Evolutionary conservation across 2,888 invertebrate genomes (phyloP).

Genomic region (Xanthia icteritia): DNA sequence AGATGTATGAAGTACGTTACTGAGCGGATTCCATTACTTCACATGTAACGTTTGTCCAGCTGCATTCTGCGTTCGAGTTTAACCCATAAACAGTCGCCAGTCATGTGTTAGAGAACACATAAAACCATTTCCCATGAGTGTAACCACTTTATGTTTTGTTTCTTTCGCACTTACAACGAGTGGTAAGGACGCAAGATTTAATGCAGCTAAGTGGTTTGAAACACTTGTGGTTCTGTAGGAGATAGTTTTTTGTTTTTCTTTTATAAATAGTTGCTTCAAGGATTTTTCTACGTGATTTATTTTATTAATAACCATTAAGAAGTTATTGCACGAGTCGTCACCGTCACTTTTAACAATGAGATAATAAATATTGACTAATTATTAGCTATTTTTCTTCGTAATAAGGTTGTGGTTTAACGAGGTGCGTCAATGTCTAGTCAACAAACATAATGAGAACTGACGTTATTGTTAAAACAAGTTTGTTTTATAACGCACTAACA

Average conservation of each 20-base stretch:
- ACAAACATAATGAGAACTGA: neutral
- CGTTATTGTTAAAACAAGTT: neutral
- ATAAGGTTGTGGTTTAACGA: slow-evolving; percentile 11
- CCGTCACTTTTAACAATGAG: neutral
- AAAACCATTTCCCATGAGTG: slow-evolving; percentile 74
- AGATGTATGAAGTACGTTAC: slow-evolving; percentile 29
- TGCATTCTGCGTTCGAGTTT: slow-evolving; percentile 58
- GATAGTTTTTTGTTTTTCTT: neutral
- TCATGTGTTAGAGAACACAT: slow-evolving; percentile 70
- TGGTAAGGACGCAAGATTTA: slow-evolving; percentile 35
- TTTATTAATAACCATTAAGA: neutral
- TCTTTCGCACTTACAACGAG: slow-evolving; percentile 41
- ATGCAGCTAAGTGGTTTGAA: slow-evolving; percentile 39
- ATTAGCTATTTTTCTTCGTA: slow-evolving; percentile 10
- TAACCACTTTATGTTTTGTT: slow-evolving; percentile 44
- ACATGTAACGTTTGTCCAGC: slow-evolving; percentile 65
- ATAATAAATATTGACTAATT: slow-evolving; percentile 21
- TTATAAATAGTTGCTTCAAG: neutral
- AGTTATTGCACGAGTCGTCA: neutral
- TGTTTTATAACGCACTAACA: neutral
- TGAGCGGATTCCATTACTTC: slow-evolving; percentile 47
- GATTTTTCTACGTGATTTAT: neutral
- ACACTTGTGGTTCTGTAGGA: slow-evolving; percentile 51
- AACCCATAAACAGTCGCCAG: slow-evolving; percentile 62
- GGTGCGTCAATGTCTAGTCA: slow-evolving; percentile 3